Evolutionary conservation across 2,888 invertebrate species (phyloP).

Genomic region (Diogma glabrata): DNA sequence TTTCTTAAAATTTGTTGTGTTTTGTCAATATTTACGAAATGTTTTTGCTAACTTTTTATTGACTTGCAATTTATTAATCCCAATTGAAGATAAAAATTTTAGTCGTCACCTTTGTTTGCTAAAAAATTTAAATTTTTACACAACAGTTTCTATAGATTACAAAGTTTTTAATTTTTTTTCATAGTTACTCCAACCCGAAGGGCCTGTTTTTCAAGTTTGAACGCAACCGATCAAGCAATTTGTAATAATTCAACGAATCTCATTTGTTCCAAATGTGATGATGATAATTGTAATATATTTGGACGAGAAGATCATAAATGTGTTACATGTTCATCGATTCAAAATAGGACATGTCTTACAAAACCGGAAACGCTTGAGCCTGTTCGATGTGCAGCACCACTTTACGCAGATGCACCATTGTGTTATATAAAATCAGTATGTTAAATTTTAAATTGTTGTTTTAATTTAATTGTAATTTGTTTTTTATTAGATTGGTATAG

Average conservation of each 20-base stretch:
- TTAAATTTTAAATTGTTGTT: no score
- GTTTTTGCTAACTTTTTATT: no score
- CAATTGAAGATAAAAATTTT: no score
- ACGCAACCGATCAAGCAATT: background rate
- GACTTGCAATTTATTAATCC: no score
- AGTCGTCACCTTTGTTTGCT: no score
- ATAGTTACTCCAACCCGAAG: background rate
- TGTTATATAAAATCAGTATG: background rate
- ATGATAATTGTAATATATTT: background rate
- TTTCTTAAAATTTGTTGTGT: no score
- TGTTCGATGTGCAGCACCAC: background rate
- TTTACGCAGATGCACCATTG: background rate
- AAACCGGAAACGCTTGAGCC: background rate
- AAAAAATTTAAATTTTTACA: no score
- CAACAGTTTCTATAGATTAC: no score
- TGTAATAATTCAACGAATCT: background rate
- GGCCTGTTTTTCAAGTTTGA: background rate
- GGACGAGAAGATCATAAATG: background rate
- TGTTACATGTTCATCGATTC: background rate
- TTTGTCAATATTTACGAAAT: no score
- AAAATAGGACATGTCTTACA: conserved; percentile 2
- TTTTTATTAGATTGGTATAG: no score
- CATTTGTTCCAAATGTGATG: background rate
- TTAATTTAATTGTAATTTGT: no score
- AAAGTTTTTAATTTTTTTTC: no score